Evolutionary conservation across 2,797 vertebrate species (phyloP).

Genomic region (Antrozous pallidus): DNA sequence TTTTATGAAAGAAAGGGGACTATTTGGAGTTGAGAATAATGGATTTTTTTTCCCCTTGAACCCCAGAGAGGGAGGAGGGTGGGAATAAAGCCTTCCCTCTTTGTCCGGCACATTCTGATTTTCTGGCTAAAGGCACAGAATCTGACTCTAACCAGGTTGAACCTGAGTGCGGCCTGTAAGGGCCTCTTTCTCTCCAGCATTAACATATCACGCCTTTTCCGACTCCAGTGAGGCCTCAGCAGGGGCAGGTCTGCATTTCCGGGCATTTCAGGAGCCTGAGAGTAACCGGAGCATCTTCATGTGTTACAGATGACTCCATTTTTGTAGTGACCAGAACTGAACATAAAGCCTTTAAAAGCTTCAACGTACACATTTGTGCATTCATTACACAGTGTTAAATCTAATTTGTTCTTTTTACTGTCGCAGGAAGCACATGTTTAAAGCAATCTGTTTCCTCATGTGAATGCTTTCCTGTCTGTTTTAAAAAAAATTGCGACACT

Average conservation of each 20-base stretch:
- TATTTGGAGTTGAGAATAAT: neutral
- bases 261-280: neutral
- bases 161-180: neutral
- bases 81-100: neutral
- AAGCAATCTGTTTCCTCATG: conserved; percentile 87
- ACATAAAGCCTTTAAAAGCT: conserved; percentile 81
- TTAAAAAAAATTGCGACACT: conserved; percentile 83
- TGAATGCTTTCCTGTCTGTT: conserved; percentile 84
- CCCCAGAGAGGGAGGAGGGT: neutral
- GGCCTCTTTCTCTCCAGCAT: neutral
- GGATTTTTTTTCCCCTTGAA: neutral
- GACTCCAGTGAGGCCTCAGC: neutral
- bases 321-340: conserved; percentile 79
- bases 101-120: fast-evolving
- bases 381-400: conserved; percentile 81
- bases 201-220: neutral
- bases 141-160: neutral
- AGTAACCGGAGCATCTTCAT: neutral
- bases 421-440: conserved; percentile 86
- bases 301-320: conserved; percentile 71
- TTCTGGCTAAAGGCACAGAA: neutral
- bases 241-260: neutral
- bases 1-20: neutral
- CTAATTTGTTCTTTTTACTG: conserved; percentile 86
- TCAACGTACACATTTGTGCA: conserved; percentile 81